Percentiles rank a stretch among this genome's conserved stretches.
Conservation (phyloP, 2,113 vertebrate genomes). For the Syrmaticus mikado region DNA sequence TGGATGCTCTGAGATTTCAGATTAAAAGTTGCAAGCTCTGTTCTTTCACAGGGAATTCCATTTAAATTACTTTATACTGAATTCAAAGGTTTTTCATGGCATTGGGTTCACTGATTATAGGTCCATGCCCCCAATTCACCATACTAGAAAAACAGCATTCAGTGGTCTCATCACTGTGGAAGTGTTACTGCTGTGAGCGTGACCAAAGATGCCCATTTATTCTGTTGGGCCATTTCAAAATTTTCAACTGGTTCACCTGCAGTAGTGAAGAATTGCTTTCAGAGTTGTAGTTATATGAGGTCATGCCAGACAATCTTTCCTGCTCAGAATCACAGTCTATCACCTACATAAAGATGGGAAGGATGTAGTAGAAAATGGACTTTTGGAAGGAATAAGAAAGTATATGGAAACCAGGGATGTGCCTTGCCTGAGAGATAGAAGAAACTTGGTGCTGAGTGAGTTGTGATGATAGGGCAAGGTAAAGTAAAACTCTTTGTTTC, state of each 20-base stretch:
- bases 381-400: background rate
- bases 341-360: background rate
- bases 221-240: background rate
- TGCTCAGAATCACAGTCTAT: background rate
- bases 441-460: background rate
- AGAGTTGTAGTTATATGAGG: background rate
- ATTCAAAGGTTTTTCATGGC: background rate
- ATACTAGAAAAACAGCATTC: background rate
- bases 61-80: constrained; percentile 30
- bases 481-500: background rate
- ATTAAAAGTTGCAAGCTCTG: constrained; percentile 47
- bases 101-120: background rate
- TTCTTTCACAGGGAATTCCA: constrained; percentile 25
- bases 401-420: background rate
- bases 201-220: background rate
- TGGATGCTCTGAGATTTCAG: constrained; percentile 43
- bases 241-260: background rate
- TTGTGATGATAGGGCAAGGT: background rate
- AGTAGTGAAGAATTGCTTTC: background rate
- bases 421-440: background rate
- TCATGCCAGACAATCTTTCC: background rate
- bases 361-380: background rate
- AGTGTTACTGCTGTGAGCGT: background rate
- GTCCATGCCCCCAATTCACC: background rate
- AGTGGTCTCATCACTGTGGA: background rate